A percentile compares a stretch with the other conserved stretches of the same genome.
Evolutionary conservation across 2,113 vertebrate species (phyloP).

Genomic region (Steatornis caripensis): DNA sequence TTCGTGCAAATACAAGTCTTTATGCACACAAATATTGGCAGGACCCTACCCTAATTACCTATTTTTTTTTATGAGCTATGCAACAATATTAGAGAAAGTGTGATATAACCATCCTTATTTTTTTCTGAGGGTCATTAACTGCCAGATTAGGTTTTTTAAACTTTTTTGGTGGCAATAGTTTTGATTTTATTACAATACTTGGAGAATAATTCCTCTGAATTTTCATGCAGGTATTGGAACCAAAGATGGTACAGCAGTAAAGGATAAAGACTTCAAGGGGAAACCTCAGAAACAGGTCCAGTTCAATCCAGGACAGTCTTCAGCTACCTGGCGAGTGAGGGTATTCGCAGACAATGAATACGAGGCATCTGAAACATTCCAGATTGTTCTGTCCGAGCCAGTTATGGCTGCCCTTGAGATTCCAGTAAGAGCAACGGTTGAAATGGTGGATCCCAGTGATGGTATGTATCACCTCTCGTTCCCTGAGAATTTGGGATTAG

Average conservation of each 20-base stretch:
- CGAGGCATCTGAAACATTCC: constrained; percentile 84
- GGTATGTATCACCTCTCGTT: constrained; percentile 47
- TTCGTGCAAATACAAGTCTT: background rate
- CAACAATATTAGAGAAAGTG: background rate
- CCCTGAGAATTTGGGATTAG: background rate
- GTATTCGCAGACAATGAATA: constrained; percentile 83
- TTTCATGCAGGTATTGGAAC: constrained; percentile 76
- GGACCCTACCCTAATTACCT: background rate
- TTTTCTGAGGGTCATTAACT: background rate
- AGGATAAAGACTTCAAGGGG: constrained; percentile 83
- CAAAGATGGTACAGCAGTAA: constrained; percentile 81
- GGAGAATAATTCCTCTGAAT: background rate
- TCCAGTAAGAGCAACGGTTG: constrained; percentile 75
- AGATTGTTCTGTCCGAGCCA: constrained; percentile 82
- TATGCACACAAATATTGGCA: background rate
- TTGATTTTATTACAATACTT: background rate
- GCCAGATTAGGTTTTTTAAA: background rate
- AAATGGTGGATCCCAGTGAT: constrained; percentile 86
- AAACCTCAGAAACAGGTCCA: constrained; percentile 82
- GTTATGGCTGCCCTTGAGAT: constrained; percentile 83
- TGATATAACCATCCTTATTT: background rate
- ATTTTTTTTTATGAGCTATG: background rate
- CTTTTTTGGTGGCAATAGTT: background rate
- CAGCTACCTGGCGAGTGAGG: constrained; percentile 80
- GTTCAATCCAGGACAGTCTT: constrained; percentile 84